phyloP scores from a whole-genome alignment of 2,113 vertebrate species.

The Chaenogobius annularis region DNA sequence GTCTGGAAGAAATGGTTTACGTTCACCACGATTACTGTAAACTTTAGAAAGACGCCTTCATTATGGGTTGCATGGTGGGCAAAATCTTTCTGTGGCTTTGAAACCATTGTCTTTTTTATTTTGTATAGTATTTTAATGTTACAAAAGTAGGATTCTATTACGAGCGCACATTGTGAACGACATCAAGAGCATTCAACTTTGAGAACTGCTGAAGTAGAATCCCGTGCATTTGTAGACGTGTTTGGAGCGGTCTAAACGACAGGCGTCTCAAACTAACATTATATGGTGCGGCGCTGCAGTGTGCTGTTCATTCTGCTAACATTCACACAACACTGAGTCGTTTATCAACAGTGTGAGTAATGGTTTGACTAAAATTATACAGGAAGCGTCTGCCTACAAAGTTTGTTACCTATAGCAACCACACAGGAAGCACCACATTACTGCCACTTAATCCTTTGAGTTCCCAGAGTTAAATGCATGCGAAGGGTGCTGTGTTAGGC shows the following conservation, averaged over 20 bases:
- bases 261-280: too few relatives aligned
- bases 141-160: too few relatives aligned
- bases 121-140: neutral
- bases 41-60: neutral
- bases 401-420: slow-evolving; percentile 53
- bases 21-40: neutral
- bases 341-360: neutral
- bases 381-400: slow-evolving; percentile 42
- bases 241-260: too few relatives aligned
- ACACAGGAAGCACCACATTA: slow-evolving; percentile 42
- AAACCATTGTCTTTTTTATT: neutral
- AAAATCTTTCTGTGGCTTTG: neutral
- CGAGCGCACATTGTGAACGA: too few relatives aligned
- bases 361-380: slow-evolving; percentile 4
- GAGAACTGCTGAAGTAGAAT: too few relatives aligned
- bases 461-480: neutral
- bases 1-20: neutral
- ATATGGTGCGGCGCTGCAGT: too few relatives aligned
- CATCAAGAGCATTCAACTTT: neutral
- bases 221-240: too few relatives aligned
- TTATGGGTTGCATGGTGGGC: neutral
- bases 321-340: neutral
- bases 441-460: slow-evolving; percentile 29
- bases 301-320: too few relatives aligned
- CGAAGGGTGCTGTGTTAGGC: neutral